Conservation (phyloP, 2,888 invertebrate species). For the Caenorhabditis macrosperma region DNA sequence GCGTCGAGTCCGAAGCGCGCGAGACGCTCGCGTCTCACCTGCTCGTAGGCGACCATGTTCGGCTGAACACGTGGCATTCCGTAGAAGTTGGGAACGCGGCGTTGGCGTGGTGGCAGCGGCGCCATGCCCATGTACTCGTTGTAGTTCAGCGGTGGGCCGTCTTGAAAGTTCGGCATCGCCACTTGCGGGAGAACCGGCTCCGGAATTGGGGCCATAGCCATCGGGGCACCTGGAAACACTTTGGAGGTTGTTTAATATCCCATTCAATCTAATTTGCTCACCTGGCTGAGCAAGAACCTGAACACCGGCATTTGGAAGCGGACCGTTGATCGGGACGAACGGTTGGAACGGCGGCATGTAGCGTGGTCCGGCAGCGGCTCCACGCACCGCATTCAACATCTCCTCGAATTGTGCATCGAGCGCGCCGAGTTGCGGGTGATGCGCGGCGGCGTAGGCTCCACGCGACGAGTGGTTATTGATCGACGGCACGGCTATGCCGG, state of each 20-base stretch:
- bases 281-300: not conserved
- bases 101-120: too few species aligned
- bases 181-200: too few species aligned
- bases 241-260: too few species aligned
- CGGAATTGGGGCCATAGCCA: too few species aligned
- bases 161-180: too few species aligned
- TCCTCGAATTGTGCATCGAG: slow-evolving; percentile 9
- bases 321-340: too few species aligned
- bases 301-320: not conserved
- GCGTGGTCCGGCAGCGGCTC: not conserved
- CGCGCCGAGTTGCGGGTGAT: not conserved
- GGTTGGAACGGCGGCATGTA: too few species aligned
- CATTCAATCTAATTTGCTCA: too few species aligned
- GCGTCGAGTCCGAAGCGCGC: not conserved
- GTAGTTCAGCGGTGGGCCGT: too few species aligned
- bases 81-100: too few species aligned
- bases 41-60: not conserved
- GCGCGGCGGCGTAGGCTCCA: not conserved
- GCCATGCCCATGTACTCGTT: too few species aligned
- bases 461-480: slow-evolving; percentile 12
- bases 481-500: slow-evolving; percentile 8
- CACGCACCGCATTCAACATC: slow-evolving; percentile 15
- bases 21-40: not conserved
- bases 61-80: not conserved
- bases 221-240: too few species aligned